phyloP scores from a whole-genome alignment of 35 echinoderm and acorn worm genomes.

The Eucidaris tribuloides region DNA sequence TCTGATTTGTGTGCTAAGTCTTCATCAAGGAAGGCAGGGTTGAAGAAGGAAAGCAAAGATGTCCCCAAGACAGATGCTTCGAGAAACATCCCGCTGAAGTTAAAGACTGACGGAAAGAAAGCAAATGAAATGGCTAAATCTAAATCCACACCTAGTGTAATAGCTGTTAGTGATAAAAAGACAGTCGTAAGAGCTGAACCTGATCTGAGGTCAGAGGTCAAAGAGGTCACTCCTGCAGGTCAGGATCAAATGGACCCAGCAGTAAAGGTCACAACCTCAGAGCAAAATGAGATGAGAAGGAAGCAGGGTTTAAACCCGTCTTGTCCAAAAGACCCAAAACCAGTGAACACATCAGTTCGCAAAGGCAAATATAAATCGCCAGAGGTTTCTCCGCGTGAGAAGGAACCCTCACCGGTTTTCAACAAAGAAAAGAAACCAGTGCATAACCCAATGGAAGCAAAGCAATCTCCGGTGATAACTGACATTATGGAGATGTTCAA shows the following conservation, averaged over 20 bases:
- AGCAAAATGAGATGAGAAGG: not conserved
- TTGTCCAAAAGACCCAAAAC: conserved; percentile 55
- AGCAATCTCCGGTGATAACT: conserved; percentile 68
- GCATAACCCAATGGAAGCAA: conserved; percentile 1
- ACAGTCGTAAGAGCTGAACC: not conserved
- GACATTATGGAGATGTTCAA: conserved; percentile 67
- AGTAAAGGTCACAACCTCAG: conserved; percentile 2
- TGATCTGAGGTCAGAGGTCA: too few species aligned
- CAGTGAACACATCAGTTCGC: not conserved
- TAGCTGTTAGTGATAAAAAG: too few species aligned
- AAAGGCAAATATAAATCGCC: conserved; percentile 43
- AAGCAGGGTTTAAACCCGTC: conserved; percentile 45
- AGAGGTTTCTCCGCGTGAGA: conserved; percentile 32
- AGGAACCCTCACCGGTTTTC: too few species aligned
- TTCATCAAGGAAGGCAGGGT: too few species aligned
- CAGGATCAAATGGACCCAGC: conserved; percentile 2
- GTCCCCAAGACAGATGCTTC: too few species aligned
- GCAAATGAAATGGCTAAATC: too few species aligned
- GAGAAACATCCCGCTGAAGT: too few species aligned
- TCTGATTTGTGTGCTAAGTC: too few species aligned
- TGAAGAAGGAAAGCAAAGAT: too few species aligned
- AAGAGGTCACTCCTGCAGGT: not conserved
- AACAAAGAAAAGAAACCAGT: not conserved
- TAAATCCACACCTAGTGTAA: too few species aligned
- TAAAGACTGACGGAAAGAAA: too few species aligned